A percentile compares a stretch with the other conserved stretches of the same genome.
Evolutionary conservation across 2,797 vertebrate species (phyloP).

Genomic region (Anabas testudineus): DNA sequence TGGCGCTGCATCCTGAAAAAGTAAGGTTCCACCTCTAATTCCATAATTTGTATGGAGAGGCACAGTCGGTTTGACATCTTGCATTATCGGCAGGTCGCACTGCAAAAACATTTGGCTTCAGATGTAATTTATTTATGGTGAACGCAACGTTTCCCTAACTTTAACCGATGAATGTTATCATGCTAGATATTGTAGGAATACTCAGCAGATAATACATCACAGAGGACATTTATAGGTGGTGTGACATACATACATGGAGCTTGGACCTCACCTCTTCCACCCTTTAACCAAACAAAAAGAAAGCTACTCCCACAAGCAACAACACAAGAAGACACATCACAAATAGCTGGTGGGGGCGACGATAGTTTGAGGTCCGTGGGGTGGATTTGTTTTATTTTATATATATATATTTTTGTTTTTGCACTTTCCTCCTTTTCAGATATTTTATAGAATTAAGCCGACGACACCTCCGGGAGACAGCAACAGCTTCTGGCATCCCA

Average conservation of each 20-base stretch:
- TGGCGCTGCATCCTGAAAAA: constrained; percentile 12
- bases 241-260: neutral
- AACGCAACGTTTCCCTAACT: no score
- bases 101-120: no score
- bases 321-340: constrained; percentile 4
- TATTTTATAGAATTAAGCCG: constrained; percentile 60
- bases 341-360: constrained; percentile 16
- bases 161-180: no score
- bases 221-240: no score
- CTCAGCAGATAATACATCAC: no score
- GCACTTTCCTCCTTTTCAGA: constrained; percentile 48
- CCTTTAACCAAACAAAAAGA: constrained; percentile 18
- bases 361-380: constrained; percentile 20
- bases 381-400: no score
- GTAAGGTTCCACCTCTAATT: neutral
- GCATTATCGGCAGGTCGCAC: no score
- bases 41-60: neutral
- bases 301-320: constrained; percentile 14
- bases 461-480: constrained; percentile 66
- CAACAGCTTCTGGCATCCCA: constrained; percentile 69
- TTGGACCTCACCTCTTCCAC: neutral
- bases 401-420: no score
- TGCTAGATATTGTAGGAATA: no score
- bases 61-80: neutral
- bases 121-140: no score